phyloP scores from a whole-genome alignment of 2,888 invertebrate genomes.

The Eumacrocentrus americanus region DNA sequence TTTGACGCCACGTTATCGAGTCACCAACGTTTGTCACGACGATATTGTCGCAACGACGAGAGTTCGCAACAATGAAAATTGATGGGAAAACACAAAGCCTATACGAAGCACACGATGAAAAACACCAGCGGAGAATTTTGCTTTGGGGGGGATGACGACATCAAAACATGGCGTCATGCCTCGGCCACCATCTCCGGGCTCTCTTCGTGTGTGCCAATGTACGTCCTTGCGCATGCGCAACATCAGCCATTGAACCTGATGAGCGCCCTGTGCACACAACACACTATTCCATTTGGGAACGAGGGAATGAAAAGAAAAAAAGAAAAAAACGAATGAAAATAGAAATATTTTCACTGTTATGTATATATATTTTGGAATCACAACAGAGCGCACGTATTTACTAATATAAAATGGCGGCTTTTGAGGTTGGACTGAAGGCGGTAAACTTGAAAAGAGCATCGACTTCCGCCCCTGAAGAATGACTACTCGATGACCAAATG shows the following conservation, averaged over 20 bases:
- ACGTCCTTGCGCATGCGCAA: constrained; percentile 42
- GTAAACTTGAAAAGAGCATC: too few relatives aligned
- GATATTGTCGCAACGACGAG: not conserved
- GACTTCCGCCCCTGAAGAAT: too few relatives aligned
- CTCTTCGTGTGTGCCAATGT: constrained; percentile 16
- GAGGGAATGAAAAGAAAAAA: not conserved
- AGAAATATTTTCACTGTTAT: not conserved
- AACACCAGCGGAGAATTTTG: constrained; percentile 44
- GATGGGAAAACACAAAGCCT: constrained; percentile 10
- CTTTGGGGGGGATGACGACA: constrained; percentile 54
- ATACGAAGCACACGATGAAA: constrained; percentile 36
- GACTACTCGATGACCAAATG: too few relatives aligned
- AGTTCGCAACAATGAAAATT: constrained; percentile 9
- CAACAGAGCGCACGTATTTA: too few relatives aligned
- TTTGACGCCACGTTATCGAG: not conserved
- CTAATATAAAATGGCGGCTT: too few relatives aligned
- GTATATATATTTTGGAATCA: too few relatives aligned
- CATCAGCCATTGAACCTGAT: constrained; percentile 46
- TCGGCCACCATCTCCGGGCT: constrained; percentile 11
- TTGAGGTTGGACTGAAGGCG: too few relatives aligned
- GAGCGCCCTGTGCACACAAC: not conserved
- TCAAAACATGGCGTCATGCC: constrained; percentile 60
- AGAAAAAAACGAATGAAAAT: not conserved
- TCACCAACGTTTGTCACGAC: not conserved
- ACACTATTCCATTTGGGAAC: not conserved